Evolutionary conservation across 2,113 vertebrate genomes (phyloP).

Genomic region (Meriones unguiculatus): DNA sequence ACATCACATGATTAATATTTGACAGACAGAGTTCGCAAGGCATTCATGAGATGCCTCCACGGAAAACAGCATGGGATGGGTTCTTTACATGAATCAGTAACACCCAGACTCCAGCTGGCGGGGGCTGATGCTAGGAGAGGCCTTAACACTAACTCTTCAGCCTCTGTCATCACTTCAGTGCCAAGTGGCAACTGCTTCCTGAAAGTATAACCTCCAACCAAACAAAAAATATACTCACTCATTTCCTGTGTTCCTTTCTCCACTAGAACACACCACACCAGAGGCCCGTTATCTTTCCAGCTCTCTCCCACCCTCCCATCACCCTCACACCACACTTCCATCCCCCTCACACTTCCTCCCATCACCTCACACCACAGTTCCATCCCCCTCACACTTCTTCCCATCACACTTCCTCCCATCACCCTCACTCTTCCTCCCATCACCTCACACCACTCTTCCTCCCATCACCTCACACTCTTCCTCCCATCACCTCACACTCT

Average conservation of each 20-base stretch:
- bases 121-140: conserved; percentile 82
- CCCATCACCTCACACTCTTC: background rate
- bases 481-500: no score
- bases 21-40: conserved; percentile 84
- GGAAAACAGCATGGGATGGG: conserved; percentile 80
- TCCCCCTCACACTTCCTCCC: background rate
- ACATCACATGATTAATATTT: conserved; percentile 78
- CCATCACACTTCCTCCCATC: no score
- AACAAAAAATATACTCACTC: conserved; percentile 52
- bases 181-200: background rate
- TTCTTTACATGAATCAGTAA: conserved; percentile 82
- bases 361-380: background rate
- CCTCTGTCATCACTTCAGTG: conserved; percentile 76
- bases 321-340: background rate
- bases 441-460: background rate
- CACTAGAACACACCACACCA: background rate
- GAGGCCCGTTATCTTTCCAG: background rate
- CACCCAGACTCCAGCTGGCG: conserved; percentile 77
- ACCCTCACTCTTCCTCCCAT: background rate
- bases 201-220: conserved; percentile 7
- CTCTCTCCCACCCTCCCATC: background rate
- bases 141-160: conserved; percentile 81
- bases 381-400: background rate
- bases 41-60: conserved; percentile 83
- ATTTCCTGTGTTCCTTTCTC: background rate